Conservation (phyloP, 1,140 invertebrate species). For the Neomicropteryx cornuta region DNA sequence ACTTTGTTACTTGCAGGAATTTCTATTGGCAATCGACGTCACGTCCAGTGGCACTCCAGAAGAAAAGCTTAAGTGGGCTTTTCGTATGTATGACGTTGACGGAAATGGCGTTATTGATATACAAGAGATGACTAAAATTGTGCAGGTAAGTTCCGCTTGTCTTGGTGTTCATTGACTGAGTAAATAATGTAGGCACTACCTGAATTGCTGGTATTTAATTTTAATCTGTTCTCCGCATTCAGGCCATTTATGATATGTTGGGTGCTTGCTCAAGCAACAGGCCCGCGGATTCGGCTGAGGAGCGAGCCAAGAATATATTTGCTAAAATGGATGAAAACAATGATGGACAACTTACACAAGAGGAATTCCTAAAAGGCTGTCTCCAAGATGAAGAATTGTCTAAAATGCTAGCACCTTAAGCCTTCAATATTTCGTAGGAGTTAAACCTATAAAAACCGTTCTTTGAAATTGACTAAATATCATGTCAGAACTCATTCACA, state of each 20-base stretch:
- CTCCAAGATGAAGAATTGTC: constrained; percentile 95
- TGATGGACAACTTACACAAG: constrained; percentile 94
- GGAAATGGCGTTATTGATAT: constrained; percentile 98
- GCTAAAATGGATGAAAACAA: constrained; percentile 99
- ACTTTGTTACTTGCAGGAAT: constrained; percentile 64
- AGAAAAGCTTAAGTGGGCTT: constrained; percentile 99
- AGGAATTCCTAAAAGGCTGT: constrained; percentile 98
- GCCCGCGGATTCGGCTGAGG: constrained; percentile 86
- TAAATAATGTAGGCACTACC: too few species aligned
- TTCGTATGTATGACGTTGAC: constrained; percentile 99
- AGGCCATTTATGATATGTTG: constrained; percentile 99
- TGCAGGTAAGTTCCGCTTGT: constrained; percentile 72
- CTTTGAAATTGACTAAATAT: too few species aligned
- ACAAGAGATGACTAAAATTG: constrained; percentile 91
- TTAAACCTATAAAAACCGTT: too few species aligned
- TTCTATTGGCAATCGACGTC: constrained; percentile 94
- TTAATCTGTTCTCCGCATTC: constrained; percentile 24
- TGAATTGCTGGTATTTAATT: too few species aligned
- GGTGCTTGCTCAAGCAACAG: constrained; percentile 89
- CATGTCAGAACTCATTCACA: too few species aligned
- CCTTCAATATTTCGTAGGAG: too few species aligned
- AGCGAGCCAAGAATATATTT: constrained; percentile 96
- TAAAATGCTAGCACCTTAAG: constrained; percentile 89
- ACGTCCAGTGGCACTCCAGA: constrained; percentile 95
- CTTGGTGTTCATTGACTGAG: too few species aligned